phyloP scores from a whole-genome alignment of 2,113 vertebrate species.

The Acanthisitta chloris region DNA sequence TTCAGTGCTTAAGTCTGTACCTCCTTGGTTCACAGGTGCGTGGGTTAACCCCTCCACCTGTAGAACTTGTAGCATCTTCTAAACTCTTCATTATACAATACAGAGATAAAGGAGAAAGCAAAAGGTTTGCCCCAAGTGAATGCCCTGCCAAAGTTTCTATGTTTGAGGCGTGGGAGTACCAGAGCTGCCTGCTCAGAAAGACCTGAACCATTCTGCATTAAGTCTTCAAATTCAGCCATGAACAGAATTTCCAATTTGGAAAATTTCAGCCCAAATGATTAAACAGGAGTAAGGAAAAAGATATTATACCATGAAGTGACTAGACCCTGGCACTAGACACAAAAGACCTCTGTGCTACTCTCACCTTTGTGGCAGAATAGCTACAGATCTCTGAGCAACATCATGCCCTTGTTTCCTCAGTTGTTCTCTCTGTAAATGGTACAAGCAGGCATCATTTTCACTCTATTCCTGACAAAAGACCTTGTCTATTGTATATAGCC shows the following conservation, averaged over 20 bases:
- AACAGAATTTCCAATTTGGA: neutral
- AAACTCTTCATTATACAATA: neutral
- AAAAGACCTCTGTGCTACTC: neutral
- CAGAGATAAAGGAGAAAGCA: neutral
- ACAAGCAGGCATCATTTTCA: neutral
- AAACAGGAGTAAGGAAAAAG: neutral
- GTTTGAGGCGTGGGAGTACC: neutral
- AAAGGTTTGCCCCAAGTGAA: neutral
- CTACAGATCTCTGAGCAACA: neutral
- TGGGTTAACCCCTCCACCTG: neutral
- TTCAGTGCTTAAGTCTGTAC: neutral
- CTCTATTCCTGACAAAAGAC: neutral
- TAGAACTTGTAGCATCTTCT: neutral
- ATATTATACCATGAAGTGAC: neutral
- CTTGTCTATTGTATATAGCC: neutral
- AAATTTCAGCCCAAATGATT: neutral
- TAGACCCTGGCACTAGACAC: neutral
- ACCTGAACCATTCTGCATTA: neutral
- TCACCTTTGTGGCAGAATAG: neutral
- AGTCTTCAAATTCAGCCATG: neutral
- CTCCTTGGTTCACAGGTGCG: neutral
- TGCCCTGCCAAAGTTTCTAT: neutral
- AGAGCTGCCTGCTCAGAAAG: neutral
- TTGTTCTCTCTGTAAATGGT: neutral
- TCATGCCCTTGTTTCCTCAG: neutral